Conservation (phyloP, 2,888 invertebrate genomes). For the Dicyrtomina minuta region DNA sequence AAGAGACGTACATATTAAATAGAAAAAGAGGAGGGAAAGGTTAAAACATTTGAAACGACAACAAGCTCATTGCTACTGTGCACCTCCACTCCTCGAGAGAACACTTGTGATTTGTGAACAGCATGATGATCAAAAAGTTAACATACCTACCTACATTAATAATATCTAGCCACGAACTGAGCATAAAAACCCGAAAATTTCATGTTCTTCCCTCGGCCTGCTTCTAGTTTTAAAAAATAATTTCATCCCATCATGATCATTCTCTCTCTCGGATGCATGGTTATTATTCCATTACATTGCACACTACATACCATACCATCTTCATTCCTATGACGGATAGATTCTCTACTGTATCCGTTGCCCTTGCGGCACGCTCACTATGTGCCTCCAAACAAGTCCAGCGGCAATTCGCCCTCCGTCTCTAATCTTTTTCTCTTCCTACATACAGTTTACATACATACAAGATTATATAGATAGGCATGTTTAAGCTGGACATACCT, state of each 20-base stretch:
- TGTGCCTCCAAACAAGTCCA: conserved; percentile 37
- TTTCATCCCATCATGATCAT: conserved; percentile 29
- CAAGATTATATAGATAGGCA: no score
- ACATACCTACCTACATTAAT: conserved; percentile 34
- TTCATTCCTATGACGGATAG: conserved; percentile 34
- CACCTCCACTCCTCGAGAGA: conserved; percentile 14
- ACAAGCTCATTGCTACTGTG: conserved; percentile 32
- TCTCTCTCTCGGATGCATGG: conserved; percentile 16
- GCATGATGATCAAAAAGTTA: conserved; percentile 24
- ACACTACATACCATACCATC: conserved; percentile 33
- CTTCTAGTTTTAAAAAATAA: conserved; percentile 41
- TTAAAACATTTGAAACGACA: conserved; percentile 15
- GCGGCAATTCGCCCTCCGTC: conserved; percentile 36
- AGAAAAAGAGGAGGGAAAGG: conserved; percentile 6
- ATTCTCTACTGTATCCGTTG: conserved; percentile 4
- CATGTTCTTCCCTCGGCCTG: conserved; percentile 36
- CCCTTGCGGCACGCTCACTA: conserved; percentile 34
- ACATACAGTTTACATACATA: no score
- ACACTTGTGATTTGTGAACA: conserved; percentile 31
- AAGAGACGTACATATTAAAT: neutral
- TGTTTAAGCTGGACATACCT: conserved; percentile 8
- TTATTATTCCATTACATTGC: conserved; percentile 37
- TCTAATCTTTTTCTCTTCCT: neutral
- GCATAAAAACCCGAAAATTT: conserved; percentile 40
- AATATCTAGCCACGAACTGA: conserved; percentile 43